Percentiles rank a stretch among this genome's conserved stretches.
Evolutionary conservation across 2,113 vertebrate genomes (phyloP).

Genomic region (Otus sunia): DNA sequence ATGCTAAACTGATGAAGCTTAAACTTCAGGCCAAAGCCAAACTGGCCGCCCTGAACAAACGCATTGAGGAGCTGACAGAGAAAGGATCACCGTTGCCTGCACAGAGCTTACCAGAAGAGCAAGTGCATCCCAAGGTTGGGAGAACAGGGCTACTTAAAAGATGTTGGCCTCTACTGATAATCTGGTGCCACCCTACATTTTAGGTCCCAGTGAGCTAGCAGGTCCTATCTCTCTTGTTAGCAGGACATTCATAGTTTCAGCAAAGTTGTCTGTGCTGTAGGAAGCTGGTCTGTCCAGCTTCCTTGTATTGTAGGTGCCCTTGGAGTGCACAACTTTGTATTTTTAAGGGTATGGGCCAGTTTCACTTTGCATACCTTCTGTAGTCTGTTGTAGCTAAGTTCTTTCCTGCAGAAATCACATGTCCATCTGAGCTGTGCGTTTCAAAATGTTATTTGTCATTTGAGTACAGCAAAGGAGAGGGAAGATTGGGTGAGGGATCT

Average conservation of each 20-base stretch:
- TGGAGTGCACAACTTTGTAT: background rate
- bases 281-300: background rate
- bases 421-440: background rate
- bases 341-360: background rate
- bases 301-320: background rate
- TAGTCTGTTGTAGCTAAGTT: background rate
- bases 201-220: background rate
- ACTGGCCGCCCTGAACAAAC: constrained; percentile 86
- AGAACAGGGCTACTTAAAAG: background rate
- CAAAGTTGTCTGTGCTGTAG: background rate
- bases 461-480: background rate
- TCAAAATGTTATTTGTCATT: background rate
- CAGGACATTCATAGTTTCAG: background rate
- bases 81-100: constrained; percentile 40
- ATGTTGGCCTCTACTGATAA: background rate
- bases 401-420: background rate
- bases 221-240: background rate
- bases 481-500: background rate
- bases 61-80: constrained; percentile 84
- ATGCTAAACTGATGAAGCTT: constrained; percentile 87
- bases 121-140: constrained; percentile 36
- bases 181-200: background rate
- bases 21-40: constrained; percentile 94
- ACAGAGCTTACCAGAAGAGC: background rate
- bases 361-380: background rate